These are phyloP conservation scores for Anoplopoma fimbria DNA, from an alignment of 2,113 vertebrate genomes.

Conservation along the genomic window DNA sequence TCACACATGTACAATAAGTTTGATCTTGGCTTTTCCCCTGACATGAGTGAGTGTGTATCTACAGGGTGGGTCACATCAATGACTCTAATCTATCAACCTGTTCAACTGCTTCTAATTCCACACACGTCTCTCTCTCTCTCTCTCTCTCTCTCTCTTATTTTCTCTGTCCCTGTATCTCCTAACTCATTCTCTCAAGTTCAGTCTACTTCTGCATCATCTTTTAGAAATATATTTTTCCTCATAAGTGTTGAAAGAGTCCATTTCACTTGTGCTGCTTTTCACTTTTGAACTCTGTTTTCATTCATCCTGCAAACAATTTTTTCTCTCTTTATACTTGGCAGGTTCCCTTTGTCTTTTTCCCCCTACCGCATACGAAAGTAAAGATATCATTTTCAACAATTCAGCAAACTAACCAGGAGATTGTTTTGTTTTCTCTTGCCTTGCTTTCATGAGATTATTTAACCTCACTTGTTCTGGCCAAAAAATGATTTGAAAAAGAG, in stretches of 20 bases:
- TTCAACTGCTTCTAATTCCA: conserved; percentile 55
- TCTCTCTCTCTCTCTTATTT: background rate
- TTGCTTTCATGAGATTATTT: background rate
- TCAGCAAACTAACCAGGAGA: background rate
- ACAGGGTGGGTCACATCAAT: conserved; percentile 61
- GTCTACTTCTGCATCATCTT: conserved; percentile 19
- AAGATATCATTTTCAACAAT: background rate
- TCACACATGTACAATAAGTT: conserved; percentile 26
- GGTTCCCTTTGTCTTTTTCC: background rate
- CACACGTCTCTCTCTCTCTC: background rate
- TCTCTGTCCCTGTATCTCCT: background rate
- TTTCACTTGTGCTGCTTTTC: background rate
- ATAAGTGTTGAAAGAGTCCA: background rate
- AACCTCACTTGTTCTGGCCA: background rate
- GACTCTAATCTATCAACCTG: conserved; percentile 70
- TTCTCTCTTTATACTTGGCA: background rate
- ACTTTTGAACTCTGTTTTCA: background rate
- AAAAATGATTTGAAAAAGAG: background rate
- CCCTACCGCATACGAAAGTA: background rate
- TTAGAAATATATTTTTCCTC: background rate
- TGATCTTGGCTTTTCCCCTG: conserved; percentile 35
- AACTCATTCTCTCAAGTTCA: background rate
- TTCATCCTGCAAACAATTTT: background rate
- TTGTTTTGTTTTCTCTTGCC: background rate
- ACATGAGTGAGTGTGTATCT: conserved; percentile 45